phyloP scores from a whole-genome alignment of 2,797 vertebrate species.

The Xenops minutus region DNA sequence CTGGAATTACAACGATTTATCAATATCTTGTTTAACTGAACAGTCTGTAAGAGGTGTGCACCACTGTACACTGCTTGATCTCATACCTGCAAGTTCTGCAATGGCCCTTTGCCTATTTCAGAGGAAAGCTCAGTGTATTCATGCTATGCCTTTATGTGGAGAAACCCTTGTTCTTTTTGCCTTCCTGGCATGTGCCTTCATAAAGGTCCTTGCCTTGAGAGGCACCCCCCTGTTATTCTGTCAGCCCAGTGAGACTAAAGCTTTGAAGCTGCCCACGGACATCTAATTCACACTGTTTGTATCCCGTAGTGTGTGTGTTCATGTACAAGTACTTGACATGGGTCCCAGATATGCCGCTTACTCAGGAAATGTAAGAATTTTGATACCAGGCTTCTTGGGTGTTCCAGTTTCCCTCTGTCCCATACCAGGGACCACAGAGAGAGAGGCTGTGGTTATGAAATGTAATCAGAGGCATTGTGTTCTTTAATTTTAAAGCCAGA shows the following conservation, averaged over 20 bases:
- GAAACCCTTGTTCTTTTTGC: background rate
- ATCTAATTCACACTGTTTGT: background rate
- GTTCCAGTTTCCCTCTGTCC: background rate
- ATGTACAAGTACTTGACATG: background rate
- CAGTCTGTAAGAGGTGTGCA: background rate
- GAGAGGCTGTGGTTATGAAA: background rate
- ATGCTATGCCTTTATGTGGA: background rate
- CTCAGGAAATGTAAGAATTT: background rate
- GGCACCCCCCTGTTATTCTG: background rate
- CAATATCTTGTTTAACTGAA: background rate
- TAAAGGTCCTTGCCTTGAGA: background rate
- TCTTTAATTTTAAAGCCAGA: background rate
- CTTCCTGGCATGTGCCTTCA: background rate
- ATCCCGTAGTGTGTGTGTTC: accelerated
- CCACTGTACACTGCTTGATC: background rate
- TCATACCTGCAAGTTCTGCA: background rate
- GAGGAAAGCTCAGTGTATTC: background rate
- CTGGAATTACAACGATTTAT: background rate
- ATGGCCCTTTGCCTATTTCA: background rate
- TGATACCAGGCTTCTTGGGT: background rate
- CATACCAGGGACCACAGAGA: background rate
- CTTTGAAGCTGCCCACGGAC: background rate
- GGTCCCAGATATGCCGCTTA: background rate
- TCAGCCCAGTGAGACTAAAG: background rate
- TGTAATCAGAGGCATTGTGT: background rate